Base-by-base conservation (phyloP, 2,113 vertebrate species). In the Pachyramphus minor region DNA sequence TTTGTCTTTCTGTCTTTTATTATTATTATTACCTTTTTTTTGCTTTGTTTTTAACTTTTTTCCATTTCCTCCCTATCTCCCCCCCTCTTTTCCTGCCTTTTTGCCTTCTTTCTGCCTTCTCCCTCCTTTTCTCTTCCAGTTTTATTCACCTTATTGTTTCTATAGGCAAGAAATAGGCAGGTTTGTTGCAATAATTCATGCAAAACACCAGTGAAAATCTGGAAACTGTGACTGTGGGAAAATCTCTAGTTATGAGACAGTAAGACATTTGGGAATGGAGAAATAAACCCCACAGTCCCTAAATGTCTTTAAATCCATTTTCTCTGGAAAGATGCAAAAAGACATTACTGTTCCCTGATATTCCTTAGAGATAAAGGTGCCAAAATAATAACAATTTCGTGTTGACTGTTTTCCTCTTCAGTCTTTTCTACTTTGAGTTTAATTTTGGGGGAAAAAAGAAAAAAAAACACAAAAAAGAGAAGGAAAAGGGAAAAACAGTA, bases 21-120 rank as follows among this genome's bases (percentile, higher is more conserved):
- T 27, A 52, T 50, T 50, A 49, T 50, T 52, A 28, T 28, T 28
- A 52, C 15, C 13, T 10, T 8, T 58, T 58, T 59, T 37, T 8
- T 3, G 4, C 8, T 9, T 3, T 7, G 4, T 28, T 50, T 6
- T 13, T 19, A 5, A 37, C 9, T 12, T 23, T 11, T 3, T 10
- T 6, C 20, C 2, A 53, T 21, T 41, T 12, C 27, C 4, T 25
- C 12, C 30, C 1, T 14, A 7, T 20, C 25, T 24, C 7, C 16
- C 22, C 16, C 1, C 35, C 28, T 50, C 4, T n/a, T 8, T 20
- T 28, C 37, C 15, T 63, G 12, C 14, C 50, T 16, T 15, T 17
- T 8, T 42, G 5, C 25, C 49, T 50, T 12, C 49, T 8, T 50
- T 25, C 8, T 35, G 41, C 41, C 41, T 42, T 5, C 50, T 52